Evolutionary conservation across 2,797 vertebrate species (phyloP).

Genomic region (Odontamblyopus lacepedii): DNA sequence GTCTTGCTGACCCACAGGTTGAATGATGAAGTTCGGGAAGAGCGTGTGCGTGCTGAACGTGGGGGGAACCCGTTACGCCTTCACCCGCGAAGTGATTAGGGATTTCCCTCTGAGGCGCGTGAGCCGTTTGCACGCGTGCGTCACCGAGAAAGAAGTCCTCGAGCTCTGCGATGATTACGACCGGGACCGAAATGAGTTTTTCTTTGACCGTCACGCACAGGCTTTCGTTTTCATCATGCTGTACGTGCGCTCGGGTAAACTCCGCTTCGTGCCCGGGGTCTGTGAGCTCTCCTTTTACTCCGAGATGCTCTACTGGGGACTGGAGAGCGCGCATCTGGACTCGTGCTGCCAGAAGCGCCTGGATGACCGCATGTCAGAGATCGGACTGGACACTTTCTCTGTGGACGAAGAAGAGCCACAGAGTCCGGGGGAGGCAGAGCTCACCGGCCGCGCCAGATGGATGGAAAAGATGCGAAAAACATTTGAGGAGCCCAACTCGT

Average conservation of each 20-base stretch:
- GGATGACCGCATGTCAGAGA: constrained; percentile 96
- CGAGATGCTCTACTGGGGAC: constrained; percentile 98
- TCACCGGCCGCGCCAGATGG: constrained; percentile 81
- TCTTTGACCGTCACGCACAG: constrained; percentile 97
- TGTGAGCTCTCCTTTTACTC: constrained; percentile 98
- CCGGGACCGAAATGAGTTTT: constrained; percentile 94
- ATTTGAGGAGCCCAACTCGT: constrained; percentile 96
- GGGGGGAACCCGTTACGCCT: constrained; percentile 94
- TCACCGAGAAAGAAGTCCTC: constrained; percentile 93
- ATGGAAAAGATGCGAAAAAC: constrained; percentile 91
- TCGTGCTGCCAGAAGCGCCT: constrained; percentile 95
- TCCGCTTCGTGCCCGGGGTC: constrained; percentile 95
- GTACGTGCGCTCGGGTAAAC: constrained; percentile 94
- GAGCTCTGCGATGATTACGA: constrained; percentile 99
- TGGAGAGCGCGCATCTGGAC: constrained; percentile 94
- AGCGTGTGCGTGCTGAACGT: constrained; percentile 91
- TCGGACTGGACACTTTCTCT: constrained; percentile 84
- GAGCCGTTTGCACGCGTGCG: constrained; percentile 93
- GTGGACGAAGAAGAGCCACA: constrained; percentile 69
- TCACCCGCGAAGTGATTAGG: constrained; percentile 92
- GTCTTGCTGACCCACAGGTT: constrained; percentile 28
- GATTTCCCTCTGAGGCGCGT: constrained; percentile 95
- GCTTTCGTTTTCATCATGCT: constrained; percentile 97
- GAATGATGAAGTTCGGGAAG: constrained; percentile 83
- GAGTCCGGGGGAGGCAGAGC: constrained; percentile 51